Percentiles rank a stretch among this genome's conserved stretches.
These are phyloP conservation scores for Teinopalpus imperialis DNA, from an alignment of 2,888 invertebrate species.

Conservation along the genomic window DNA sequence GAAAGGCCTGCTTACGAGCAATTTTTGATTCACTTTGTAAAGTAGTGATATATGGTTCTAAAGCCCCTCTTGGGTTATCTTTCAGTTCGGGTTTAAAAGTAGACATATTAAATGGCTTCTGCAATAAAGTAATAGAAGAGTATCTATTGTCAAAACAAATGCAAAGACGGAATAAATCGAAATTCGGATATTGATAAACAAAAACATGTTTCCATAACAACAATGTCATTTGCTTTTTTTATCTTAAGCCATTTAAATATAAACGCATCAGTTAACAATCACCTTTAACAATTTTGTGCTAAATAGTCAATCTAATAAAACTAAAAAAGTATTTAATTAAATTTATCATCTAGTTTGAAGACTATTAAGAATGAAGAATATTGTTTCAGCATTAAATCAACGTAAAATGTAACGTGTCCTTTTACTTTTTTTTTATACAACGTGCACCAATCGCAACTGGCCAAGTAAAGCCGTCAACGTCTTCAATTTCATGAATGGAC, in stretches of 20 bases:
- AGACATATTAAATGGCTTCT: slow-evolving; percentile 43
- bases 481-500: slow-evolving; percentile 50
- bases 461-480: slow-evolving; percentile 81
- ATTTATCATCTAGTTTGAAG: too few species aligned
- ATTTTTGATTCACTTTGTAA: slow-evolving; percentile 84
- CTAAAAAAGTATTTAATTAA: too few species aligned
- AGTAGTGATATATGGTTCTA: slow-evolving; percentile 58
- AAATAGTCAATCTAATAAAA: too few species aligned
- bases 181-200: slow-evolving; percentile 50
- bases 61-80: slow-evolving; percentile 54
- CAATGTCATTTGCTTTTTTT: slow-evolving; percentile 28
- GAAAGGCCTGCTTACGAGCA: slow-evolving; percentile 78
- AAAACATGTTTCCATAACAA: slow-evolving; percentile 62
- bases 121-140: background rate
- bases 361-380: too few species aligned
- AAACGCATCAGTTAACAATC: too few species aligned
- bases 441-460: slow-evolving; percentile 79
- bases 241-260: too few species aligned
- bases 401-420: background rate
- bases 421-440: slow-evolving; percentile 32
- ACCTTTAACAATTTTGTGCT: too few species aligned
- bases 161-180: slow-evolving; percentile 27
- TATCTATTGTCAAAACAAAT: slow-evolving; percentile 23
- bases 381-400: too few species aligned
- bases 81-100: slow-evolving; percentile 46